These are phyloP conservation scores for Pteromalus puparum DNA, from an alignment of 1,140 invertebrate species.

Conservation along the genomic window DNA sequence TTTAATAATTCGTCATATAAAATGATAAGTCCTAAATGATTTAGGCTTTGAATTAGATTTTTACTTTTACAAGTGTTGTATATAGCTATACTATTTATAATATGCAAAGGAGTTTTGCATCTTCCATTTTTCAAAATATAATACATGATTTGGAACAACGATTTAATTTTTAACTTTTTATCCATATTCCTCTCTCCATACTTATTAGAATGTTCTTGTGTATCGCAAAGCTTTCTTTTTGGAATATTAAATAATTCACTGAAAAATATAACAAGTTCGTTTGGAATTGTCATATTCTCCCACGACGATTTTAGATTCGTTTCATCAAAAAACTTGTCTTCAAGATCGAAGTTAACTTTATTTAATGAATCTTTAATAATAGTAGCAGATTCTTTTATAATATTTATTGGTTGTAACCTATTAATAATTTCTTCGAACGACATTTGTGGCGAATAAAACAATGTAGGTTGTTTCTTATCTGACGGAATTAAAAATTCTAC, in stretches of 20 bases:
- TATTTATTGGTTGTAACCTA: constrained; percentile 15
- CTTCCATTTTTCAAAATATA: constrained; percentile 33
- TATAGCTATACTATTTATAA: constrained; percentile 39
- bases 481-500: constrained; percentile 14
- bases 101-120: constrained; percentile 36
- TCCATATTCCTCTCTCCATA: no score
- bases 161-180: constrained; percentile 38
- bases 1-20: constrained; percentile 48
- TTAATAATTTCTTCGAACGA: not conserved
- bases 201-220: not conserved
- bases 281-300: constrained; percentile 16
- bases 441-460: not conserved
- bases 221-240: not conserved
- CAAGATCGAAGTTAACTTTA: constrained; percentile 2
- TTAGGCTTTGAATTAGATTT: constrained; percentile 35
- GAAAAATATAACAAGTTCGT: constrained; percentile 1
- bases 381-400: constrained; percentile 4
- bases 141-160: constrained; percentile 34
- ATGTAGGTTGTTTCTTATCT: not conserved
- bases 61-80: constrained; percentile 36
- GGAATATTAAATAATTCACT: constrained; percentile 18
- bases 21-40: constrained; percentile 43
- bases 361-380: constrained; percentile 15
- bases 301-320: not conserved
- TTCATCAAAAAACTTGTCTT: constrained; percentile 30